Percentiles rank a stretch among this genome's conserved stretches.
Conservation (phyloP, 1,140 invertebrate species). For the Pectinophora gossypiella region DNA sequence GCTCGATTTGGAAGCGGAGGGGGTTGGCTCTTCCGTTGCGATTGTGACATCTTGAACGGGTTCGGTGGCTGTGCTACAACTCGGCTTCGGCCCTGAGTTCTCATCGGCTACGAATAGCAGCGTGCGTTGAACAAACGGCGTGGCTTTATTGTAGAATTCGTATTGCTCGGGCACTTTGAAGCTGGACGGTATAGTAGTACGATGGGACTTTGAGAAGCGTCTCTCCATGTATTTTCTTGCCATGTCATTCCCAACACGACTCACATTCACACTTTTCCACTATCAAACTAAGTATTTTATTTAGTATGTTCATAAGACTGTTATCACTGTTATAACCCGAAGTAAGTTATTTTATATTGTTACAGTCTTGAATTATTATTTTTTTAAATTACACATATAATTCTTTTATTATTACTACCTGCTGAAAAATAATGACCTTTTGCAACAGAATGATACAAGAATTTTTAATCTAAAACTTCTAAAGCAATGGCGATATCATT, state of each 20-base stretch:
- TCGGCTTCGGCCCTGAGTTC: conserved; percentile 54
- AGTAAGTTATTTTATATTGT: too few species aligned
- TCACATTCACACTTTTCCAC: too few species aligned
- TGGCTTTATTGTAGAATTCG: conserved; percentile 72
- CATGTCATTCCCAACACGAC: conserved; percentile 48
- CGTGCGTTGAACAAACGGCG: conserved; percentile 71
- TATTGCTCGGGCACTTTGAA: conserved; percentile 65
- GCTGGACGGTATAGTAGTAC: conserved; percentile 62
- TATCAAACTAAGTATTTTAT: too few species aligned
- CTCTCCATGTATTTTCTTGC: conserved; percentile 75
- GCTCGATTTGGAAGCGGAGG: conserved; percentile 42
- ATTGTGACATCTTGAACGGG: conserved; percentile 33
- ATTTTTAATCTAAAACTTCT: too few species aligned
- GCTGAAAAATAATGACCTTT: background rate
- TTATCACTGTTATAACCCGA: too few species aligned
- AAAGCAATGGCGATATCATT: too few species aligned
- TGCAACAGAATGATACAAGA: too few species aligned
- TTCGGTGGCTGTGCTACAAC: conserved; percentile 23
- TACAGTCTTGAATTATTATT: too few species aligned
- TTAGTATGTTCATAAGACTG: too few species aligned
- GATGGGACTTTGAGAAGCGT: conserved; percentile 61
- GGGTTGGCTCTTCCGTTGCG: conserved; percentile 30
- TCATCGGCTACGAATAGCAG: conserved; percentile 66
- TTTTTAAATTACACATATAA: background rate
- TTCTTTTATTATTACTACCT: background rate